A percentile compares a stretch with the other conserved stretches of the same genome.
Conservation (phyloP, 2,113 vertebrate genomes). For the Pterophyllum scalare region DNA sequence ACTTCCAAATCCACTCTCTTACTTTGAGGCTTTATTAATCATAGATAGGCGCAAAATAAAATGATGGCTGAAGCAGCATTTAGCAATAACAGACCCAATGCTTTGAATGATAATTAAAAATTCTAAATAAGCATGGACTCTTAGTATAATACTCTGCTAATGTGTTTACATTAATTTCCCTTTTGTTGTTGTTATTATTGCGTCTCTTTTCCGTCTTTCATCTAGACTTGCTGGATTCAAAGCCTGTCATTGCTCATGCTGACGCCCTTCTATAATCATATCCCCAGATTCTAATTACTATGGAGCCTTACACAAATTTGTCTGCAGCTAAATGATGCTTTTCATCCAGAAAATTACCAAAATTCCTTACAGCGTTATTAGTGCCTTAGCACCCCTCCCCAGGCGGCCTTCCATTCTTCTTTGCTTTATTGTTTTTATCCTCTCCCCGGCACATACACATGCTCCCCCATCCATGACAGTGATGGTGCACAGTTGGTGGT, state of each 20-base stretch:
- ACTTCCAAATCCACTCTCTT: neutral
- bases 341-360: conserved; percentile 76
- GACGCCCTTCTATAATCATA: conserved; percentile 54
- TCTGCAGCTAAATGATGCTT: conserved; percentile 66
- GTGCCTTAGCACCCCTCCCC: conserved; percentile 42
- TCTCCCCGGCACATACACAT: conserved; percentile 5
- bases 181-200: conserved; percentile 52
- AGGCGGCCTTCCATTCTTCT: conserved; percentile 13
- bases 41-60: neutral
- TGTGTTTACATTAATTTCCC: conserved; percentile 41
- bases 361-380: conserved; percentile 60
- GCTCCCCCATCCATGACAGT: conserved; percentile 35
- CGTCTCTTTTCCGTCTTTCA: conserved; percentile 18
- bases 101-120: conserved; percentile 55
- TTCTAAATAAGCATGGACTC: conserved; percentile 13
- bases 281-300: conserved; percentile 65
- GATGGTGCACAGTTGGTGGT: conserved; percentile 33
- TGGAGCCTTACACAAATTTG: conserved; percentile 56
- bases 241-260: conserved; percentile 51
- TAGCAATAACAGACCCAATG: conserved; percentile 8
- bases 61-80: conserved; percentile 5
- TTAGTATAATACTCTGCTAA: conserved; percentile 37
- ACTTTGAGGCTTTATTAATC: neutral
- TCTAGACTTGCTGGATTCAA: conserved; percentile 38
- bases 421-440: conserved; percentile 50